Base-by-base conservation (phyloP, 2,888 invertebrate genomes). In the Elgonia sp. region DNA sequence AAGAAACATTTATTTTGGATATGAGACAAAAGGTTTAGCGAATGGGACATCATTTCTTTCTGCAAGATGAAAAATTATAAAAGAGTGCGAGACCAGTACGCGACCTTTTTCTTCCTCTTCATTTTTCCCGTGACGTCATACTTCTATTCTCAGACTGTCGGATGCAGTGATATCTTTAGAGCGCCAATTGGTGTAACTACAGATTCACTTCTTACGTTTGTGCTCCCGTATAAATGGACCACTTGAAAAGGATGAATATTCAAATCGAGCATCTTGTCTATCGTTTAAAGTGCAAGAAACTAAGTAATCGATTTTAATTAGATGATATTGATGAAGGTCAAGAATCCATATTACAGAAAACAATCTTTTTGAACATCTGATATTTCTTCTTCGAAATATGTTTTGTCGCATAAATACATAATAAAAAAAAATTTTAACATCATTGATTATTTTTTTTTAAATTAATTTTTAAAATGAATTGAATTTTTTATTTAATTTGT, bases 101-200 rank as follows among this genome's bases (percentile, higher is more conserved):
- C 29, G 29, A 29, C 29, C 63, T 76, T 63, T 1, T 76, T 76
- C 86, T 76, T 65, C 69, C 79, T 67, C 73, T 62, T 73, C 46
- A 65, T 80, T 70, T 81, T 75, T 70, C 77, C 63, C 40, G 69
- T 92, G 92, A 93, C 93, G 93, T 93, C 92, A 93, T 90, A 88
- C 88, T 91, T 92, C 93, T 94, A 94, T 94, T 94, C 91, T 92
- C 90, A 93, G 92, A 91, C 60, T 81, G 88, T 91, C 92, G 91
- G 92, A 93, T 92, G 93, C 93, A 93, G 91, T 92, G 93, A 92
- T 94, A 93, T 93, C 93, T 93, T 94, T 94, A 93, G 93, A 93
- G 92, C 91, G 81, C 91, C 90, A 91, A 91, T 92, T 92, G 87
- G 92, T 92, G 92, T 92, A 92, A 82, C 76, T 86, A 70, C 92